Evolutionary conservation across 92 coral and sea anemone species (phyloP).

Genomic region (Zoanthus solanderi): DNA sequence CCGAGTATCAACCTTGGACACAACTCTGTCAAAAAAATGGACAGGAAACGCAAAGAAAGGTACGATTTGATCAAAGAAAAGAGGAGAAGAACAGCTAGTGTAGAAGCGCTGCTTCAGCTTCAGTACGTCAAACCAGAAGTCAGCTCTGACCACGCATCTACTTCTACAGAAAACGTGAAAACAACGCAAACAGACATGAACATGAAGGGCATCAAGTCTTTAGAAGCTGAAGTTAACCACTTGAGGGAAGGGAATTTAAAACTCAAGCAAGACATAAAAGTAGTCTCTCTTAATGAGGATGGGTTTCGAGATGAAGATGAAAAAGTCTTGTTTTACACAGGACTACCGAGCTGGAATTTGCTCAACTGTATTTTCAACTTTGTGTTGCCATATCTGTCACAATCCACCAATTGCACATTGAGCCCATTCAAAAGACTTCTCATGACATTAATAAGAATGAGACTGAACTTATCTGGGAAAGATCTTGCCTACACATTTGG

Average conservation of each 20-base stretch:
- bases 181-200: slow-evolving; percentile 29
- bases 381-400: slow-evolving; percentile 51
- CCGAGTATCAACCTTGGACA: slow-evolving; percentile 61
- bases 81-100: slow-evolving; percentile 59
- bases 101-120: slow-evolving; percentile 38
- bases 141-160: neutral
- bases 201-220: slow-evolving; percentile 25
- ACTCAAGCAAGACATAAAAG: slow-evolving; percentile 21
- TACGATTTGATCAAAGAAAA: slow-evolving; percentile 45
- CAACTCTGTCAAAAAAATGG: slow-evolving; percentile 33
- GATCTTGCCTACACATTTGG: slow-evolving; percentile 54
- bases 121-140: slow-evolving; percentile 34
- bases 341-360: slow-evolving; percentile 67
- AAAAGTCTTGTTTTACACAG: slow-evolving; percentile 1
- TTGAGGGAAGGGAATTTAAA: slow-evolving; percentile 33
- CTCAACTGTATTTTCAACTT: slow-evolving; percentile 51
- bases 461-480: slow-evolving; percentile 54
- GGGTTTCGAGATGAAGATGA: slow-evolving; percentile 26
- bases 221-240: slow-evolving; percentile 36
- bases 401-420: slow-evolving; percentile 53
- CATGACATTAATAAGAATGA: slow-evolving; percentile 61
- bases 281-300: slow-evolving; percentile 33
- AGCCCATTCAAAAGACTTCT: slow-evolving; percentile 59
- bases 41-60: slow-evolving; percentile 33
- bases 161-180: neutral